Evolutionary conservation across 2,113 vertebrate genomes (phyloP).

Genomic region (Malurus cyaneus): DNA sequence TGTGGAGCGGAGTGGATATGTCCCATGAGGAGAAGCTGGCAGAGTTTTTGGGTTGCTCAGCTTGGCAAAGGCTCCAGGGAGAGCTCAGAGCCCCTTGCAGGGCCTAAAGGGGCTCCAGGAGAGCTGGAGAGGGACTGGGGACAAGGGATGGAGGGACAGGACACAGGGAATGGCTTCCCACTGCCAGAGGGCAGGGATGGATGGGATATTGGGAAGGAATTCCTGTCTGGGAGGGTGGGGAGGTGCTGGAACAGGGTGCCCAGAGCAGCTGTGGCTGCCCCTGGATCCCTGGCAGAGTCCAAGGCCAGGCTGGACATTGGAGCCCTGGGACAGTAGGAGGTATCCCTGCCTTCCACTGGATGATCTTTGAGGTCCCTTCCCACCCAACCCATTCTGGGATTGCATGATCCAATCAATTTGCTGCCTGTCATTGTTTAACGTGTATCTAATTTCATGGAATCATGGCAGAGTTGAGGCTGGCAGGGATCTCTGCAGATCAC

Average conservation of each 20-base stretch:
- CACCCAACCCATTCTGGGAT: neutral
- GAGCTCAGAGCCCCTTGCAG: fast-evolving
- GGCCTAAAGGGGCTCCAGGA: neutral
- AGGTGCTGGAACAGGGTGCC: fast-evolving
- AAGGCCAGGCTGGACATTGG: fast-evolving
- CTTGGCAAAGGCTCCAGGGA: neutral
- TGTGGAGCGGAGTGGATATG: neutral
- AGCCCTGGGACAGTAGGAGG: fast-evolving
- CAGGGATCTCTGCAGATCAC: neutral
- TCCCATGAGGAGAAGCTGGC: neutral
- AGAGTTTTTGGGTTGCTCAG: fast-evolving
- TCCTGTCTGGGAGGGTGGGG: fast-evolving
- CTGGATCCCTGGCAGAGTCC: neutral
- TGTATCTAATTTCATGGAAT: neutral
- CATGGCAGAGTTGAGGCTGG: neutral
- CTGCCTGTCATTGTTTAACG: neutral
- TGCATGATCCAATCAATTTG: neutral
- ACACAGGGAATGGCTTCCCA: neutral
- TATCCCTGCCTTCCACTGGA: neutral
- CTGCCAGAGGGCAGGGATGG: fast-evolving
- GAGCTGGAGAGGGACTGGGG: neutral
- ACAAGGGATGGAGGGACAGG: neutral
- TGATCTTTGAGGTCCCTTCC: neutral
- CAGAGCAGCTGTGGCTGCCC: neutral
- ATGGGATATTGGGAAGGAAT: neutral